Percentiles rank a stretch among this genome's conserved stretches.
Conservation (phyloP, 2,113 vertebrate species). For the Pseudopodoces humilis region DNA sequence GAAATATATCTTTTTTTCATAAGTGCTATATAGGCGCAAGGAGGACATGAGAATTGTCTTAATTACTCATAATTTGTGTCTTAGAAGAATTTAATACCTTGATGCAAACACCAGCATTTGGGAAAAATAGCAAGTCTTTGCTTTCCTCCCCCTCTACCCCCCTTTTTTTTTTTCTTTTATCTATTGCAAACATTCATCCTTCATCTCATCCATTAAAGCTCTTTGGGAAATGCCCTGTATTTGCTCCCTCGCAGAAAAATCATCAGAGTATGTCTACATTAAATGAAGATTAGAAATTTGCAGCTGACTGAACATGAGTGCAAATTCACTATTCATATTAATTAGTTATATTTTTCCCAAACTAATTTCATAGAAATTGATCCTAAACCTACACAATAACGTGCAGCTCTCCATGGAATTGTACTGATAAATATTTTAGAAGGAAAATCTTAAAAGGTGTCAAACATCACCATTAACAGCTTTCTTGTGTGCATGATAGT, state of each 20-base stretch:
- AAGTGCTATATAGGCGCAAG: not conserved
- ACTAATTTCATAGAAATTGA: conserved; percentile 7
- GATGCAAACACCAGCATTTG: not conserved
- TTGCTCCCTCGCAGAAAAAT: not conserved
- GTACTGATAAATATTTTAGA: not conserved
- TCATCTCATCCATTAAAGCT: not conserved
- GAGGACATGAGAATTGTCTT: not conserved
- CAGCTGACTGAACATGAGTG: conserved; percentile 1
- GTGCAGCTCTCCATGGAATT: not conserved
- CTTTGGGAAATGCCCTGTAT: not conserved
- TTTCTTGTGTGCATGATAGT: not conserved
- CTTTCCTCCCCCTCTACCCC: rapidly evolving
- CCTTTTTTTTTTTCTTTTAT: rapidly evolving
- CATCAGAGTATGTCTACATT: not conserved
- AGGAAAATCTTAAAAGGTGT: not conserved
- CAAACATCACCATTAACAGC: not conserved
- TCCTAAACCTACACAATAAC: not conserved
- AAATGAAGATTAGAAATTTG: conserved; percentile 22
- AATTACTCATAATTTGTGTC: not conserved
- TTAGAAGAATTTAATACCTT: not conserved
- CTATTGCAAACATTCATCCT: not conserved
- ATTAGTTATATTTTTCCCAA: conserved; percentile 3
- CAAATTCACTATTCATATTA: not conserved
- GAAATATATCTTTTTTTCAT: not conserved
- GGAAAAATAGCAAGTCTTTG: not conserved